These are phyloP conservation scores for Apodemus agrarius DNA, from an alignment of 2,797 vertebrate genomes.

Conservation along the genomic window DNA sequence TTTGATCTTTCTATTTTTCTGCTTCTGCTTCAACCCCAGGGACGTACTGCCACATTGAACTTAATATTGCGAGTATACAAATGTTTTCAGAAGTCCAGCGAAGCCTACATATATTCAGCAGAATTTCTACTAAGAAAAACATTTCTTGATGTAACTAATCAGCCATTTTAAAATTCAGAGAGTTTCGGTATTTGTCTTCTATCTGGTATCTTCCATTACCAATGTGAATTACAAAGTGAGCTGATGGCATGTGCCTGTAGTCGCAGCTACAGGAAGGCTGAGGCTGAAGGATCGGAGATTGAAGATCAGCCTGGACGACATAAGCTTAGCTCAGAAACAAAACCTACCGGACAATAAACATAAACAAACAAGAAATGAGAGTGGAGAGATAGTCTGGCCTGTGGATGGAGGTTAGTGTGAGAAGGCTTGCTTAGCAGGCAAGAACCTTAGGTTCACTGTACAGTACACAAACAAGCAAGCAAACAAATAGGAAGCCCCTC, in stretches of 20 bases:
- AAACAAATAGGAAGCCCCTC: background rate
- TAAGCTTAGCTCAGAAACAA: background rate
- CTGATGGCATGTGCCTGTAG: background rate
- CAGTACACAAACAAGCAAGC: background rate
- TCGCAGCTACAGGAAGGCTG: background rate
- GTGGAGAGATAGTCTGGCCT: background rate
- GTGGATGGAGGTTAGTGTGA: background rate
- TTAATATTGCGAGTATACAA: background rate
- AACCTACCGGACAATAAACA: background rate
- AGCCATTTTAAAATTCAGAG: background rate
- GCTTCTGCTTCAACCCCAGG: background rate
- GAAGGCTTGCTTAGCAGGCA: background rate
- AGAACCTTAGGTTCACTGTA: background rate
- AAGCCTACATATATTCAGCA: background rate
- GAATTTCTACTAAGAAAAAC: conserved; percentile 15
- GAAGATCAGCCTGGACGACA: background rate
- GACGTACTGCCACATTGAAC: background rate
- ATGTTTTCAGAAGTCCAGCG: background rate
- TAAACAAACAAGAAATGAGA: background rate
- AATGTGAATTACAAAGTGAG: background rate
- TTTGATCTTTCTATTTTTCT: background rate
- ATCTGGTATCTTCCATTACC: background rate
- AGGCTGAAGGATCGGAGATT: background rate
- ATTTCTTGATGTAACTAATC: background rate
- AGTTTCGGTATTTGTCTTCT: background rate